phyloP scores from a whole-genome alignment of 1,140 invertebrate species.

The Heliconius melpomene region DNA sequence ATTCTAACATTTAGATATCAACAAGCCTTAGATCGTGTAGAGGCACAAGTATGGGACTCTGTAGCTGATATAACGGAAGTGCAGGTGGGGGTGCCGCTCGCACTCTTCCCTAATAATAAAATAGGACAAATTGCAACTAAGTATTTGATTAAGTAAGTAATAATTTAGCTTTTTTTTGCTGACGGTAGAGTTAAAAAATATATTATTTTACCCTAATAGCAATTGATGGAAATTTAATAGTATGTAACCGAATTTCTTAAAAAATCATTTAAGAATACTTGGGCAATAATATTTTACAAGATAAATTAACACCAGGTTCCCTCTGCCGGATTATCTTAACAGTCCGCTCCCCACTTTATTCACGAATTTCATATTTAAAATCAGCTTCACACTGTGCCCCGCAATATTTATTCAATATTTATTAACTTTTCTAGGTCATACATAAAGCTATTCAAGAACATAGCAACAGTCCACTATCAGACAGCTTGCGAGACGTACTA shows the following conservation, averaged over 20 bases:
- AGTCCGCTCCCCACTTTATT: no score
- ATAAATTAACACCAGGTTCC: no score
- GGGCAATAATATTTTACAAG: no score
- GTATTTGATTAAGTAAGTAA: conserved; percentile 86
- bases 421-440: conserved; percentile 82
- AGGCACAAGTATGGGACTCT: conserved; percentile 92
- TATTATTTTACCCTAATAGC: no score
- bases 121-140: conserved; percentile 84
- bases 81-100: conserved; percentile 86
- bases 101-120: conserved; percentile 88
- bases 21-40: conserved; percentile 85
- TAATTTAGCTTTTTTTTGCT: background rate
- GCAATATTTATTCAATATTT: background rate
- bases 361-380: no score
- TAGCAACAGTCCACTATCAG: conserved; percentile 89
- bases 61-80: conserved; percentile 91
- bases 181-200: no score
- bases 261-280: no score
- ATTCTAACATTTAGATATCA: conserved; percentile 78
- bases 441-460: conserved; percentile 86
- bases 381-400: no score
- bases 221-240: no score
- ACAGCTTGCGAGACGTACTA: conserved; percentile 90
- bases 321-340: no score
- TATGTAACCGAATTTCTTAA: no score